phyloP scores from a whole-genome alignment of 2,113 vertebrate species.

The human (Homo sapiens) region DNA sequence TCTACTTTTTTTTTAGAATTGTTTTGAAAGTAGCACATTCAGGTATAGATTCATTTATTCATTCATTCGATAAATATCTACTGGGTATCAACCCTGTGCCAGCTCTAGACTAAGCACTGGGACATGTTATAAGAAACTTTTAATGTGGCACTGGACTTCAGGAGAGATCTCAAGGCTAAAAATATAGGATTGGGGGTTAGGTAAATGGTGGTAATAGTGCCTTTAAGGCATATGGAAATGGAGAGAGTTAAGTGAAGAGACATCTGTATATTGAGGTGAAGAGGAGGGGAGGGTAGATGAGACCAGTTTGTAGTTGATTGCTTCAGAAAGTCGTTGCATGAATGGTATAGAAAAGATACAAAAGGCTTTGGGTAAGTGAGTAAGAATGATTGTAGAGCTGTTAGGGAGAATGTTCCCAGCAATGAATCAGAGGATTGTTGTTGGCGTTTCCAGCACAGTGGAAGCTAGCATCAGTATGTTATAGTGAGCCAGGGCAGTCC shows the following conservation, averaged over 20 bases:
- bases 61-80: not conserved
- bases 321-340: not conserved
- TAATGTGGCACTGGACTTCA: not conserved
- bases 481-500: not conserved
- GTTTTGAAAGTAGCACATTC: not conserved
- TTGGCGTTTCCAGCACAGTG: not conserved
- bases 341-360: not conserved
- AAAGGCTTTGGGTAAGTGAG: not conserved
- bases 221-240: not conserved
- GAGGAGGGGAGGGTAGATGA: not conserved
- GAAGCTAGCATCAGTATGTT: not conserved
- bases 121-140: not conserved
- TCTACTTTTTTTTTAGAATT: not conserved
- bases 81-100: not conserved
- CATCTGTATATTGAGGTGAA: not conserved
- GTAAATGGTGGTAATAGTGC: not conserved
- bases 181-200: not conserved
- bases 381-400: not conserved
- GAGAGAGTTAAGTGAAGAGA: not conserved
- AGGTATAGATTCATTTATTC: not conserved
- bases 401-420: not conserved
- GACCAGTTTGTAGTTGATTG: not conserved
- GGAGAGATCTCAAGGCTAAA: not conserved
- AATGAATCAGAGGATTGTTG: not conserved
- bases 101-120: not conserved